Evolutionary conservation across 30 jellyfish, hydroid and myxozoan genomes (phyloP).

Genomic region (Hydractinia echinata): DNA sequence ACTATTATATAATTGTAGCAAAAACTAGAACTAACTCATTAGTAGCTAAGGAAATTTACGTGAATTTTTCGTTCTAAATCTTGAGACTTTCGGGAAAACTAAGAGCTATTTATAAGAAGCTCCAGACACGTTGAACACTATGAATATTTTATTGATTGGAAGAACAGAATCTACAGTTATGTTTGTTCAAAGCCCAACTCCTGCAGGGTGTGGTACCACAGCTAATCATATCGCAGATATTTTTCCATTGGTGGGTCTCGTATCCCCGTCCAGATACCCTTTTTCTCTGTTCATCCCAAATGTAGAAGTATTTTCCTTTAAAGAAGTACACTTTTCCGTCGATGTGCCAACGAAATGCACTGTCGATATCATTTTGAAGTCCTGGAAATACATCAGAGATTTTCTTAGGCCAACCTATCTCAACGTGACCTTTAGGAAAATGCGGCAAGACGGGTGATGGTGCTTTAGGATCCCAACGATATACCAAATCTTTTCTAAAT

Average conservation of each 20-base stretch:
- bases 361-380: constrained; percentile 36
- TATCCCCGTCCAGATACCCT: constrained; percentile 33
- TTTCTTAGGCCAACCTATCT: constrained; percentile 38
- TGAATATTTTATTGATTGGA: too few species aligned
- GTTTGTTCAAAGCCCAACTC: constrained; percentile 12
- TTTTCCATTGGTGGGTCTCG: constrained; percentile 22
- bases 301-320: constrained; percentile 28
- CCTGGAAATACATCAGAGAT: constrained; percentile 46
- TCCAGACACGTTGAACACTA: too few species aligned
- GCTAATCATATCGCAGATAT: constrained; percentile 24
- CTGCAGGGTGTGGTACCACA: constrained; percentile 17
- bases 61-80: too few species aligned
- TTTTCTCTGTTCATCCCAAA: constrained; percentile 17
- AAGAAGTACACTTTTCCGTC: constrained; percentile 32
- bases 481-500: constrained; percentile 15
- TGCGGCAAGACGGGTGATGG: background rate
- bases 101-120: too few species aligned
- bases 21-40: too few species aligned
- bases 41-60: too few species aligned
- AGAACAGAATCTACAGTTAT: background rate
- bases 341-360: constrained; percentile 30
- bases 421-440: constrained; percentile 34
- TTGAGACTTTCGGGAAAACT: too few species aligned
- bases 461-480: constrained; percentile 33
- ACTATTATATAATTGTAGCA: too few species aligned